Evolutionary conservation across 1,140 invertebrate species (phyloP).

Genomic region (Chlorops oryzae): DNA sequence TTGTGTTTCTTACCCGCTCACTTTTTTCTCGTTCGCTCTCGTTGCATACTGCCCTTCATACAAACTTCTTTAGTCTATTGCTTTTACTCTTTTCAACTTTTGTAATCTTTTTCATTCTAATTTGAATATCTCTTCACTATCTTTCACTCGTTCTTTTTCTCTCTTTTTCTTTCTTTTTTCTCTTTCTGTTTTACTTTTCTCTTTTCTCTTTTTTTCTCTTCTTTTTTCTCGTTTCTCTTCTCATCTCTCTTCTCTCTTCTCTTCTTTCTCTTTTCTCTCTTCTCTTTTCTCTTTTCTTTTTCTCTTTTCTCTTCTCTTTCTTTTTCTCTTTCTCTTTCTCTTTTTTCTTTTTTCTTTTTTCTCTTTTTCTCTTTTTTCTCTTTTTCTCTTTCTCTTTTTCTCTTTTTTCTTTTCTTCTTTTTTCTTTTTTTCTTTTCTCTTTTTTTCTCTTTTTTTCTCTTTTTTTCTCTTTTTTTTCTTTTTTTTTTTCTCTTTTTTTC

Average conservation of each 20-base stretch:
- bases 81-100: constrained; percentile 22
- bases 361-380: no score
- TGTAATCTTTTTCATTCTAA: not conserved
- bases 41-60: not conserved
- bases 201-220: constrained; percentile 35
- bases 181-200: constrained; percentile 18
- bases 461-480: constrained; percentile 16
- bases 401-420: constrained; percentile 12
- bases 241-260: constrained; percentile 35
- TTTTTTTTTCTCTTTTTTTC: constrained; percentile 23
- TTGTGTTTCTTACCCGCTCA: not conserved
- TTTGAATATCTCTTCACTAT: not conserved
- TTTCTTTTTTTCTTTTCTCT: constrained; percentile 25
- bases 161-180: constrained; percentile 13
- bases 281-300: constrained; percentile 36
- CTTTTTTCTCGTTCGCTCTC: not conserved
- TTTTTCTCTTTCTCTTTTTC: constrained; percentile 12
- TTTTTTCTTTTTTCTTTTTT: no score
- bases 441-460: constrained; percentile 23
- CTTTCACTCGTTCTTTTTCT: constrained; percentile 7
- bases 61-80: constrained; percentile 15
- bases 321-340: no score
- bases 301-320: constrained; percentile 17
- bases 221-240: no score
- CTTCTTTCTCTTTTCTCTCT: constrained; percentile 40